These are phyloP conservation scores for Eriocheir sinensis DNA, from an alignment of 1,140 invertebrate genomes.

Conservation along the genomic window DNA sequence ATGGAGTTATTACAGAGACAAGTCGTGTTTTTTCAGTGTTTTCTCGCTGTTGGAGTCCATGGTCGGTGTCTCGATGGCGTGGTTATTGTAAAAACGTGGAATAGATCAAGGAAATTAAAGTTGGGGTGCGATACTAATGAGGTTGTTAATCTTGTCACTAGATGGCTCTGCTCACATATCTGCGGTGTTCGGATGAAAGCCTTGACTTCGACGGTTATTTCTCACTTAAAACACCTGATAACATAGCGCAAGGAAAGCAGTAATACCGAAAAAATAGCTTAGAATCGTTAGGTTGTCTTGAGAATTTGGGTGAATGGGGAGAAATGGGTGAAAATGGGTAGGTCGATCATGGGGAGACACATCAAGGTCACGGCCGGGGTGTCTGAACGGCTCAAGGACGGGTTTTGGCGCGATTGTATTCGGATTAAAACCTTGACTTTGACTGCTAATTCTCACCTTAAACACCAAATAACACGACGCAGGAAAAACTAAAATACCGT, in stretches of 20 bases:
- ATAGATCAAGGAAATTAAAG: not conserved
- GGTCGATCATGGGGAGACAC: not conserved
- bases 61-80: not conserved
- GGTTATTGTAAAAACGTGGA: too few species aligned
- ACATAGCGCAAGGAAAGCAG: not conserved
- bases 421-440: not conserved
- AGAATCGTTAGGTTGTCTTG: not conserved
- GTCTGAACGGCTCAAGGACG: slow-evolving; percentile 20
- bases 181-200: not conserved
- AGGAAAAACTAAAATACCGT: not conserved
- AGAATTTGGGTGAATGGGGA: not conserved
- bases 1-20: not conserved
- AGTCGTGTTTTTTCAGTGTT: not conserved
- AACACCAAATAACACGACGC: not conserved
- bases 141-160: not conserved
- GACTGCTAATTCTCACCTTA: not conserved
- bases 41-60: not conserved
- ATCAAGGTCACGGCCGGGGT: not conserved
- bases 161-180: not conserved
- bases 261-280: not conserved
- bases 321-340: not conserved
- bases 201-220: not conserved
- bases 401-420: too few species aligned
- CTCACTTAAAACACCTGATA: not conserved
- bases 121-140: not conserved